Evolutionary conservation across 2,888 invertebrate genomes (phyloP).

Genomic region (Philhelius pedissequus): DNA sequence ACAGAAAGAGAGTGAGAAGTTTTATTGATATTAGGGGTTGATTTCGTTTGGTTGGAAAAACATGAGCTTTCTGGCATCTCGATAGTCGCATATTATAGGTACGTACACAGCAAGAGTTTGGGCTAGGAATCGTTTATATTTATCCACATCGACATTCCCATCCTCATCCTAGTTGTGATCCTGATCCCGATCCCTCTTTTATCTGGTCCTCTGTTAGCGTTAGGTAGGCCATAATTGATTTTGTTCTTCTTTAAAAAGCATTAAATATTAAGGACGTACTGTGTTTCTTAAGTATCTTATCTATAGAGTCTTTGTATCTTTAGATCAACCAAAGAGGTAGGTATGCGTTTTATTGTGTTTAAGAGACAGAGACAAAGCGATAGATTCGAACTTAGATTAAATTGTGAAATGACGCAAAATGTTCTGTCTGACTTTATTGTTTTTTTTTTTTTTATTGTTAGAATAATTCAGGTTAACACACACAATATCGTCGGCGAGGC

Average conservation of each 20-base stretch:
- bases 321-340: background rate
- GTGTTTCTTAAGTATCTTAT: constrained; percentile 23
- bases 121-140: constrained; percentile 6
- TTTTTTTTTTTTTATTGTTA: background rate
- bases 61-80: constrained; percentile 21
- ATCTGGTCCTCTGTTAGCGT: constrained; percentile 4
- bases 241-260: constrained; percentile 26
- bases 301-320: background rate
- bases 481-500: background rate
- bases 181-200: background rate
- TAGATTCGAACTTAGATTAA: constrained; percentile 21
- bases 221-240: constrained; percentile 35
- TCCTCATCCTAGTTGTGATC: too few relatives aligned
- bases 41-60: constrained; percentile 21
- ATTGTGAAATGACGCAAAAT: constrained; percentile 14
- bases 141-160: too few relatives aligned
- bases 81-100: background rate
- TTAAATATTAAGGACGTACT: constrained; percentile 27
- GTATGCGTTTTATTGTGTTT: constrained; percentile 24
- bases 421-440: constrained; percentile 1
- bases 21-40: constrained; percentile 36
- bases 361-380: background rate
- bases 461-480: constrained; percentile 7
- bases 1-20: constrained; percentile 20
- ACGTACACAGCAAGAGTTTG: background rate